Base-by-base conservation (phyloP, 2,888 invertebrate genomes). In the Sarcophaga caerulescens region DNA sequence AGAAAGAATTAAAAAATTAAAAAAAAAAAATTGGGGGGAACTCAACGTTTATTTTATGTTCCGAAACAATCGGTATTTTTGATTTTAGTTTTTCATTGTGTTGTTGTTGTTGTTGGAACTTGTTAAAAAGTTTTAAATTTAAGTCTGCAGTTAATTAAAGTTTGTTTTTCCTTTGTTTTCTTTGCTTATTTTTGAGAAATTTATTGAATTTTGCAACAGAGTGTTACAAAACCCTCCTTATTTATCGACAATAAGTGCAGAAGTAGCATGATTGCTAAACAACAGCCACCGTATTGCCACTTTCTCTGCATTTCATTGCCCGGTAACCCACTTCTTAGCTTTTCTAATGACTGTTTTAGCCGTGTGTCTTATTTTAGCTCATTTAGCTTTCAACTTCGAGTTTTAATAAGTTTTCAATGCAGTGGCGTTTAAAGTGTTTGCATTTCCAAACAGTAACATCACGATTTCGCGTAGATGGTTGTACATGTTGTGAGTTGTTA, bases 131-230 rank as follows among this genome's bases (percentile, higher is more conserved):
- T 84, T 84, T 52, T 60, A 66, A 63, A 47, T 79, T 75, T 70
- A 65, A 35, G 45, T 75, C 75, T 73, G 84, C 71, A 76, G 84
- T 84, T 84, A 84, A 84, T 84, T 84, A 84, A 84, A 75, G 60
- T 76, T 80, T 59, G 6, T 10, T 66, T 52, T 25, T n/a, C 57
- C 57, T 57, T 21, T n/a, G 60, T 79, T 57, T 81, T 45, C 6
- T 75, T 69, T 35, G 19, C 44, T 57, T 23, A 23, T 25, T 21
- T 17, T 25, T 23, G 17, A 65, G 17, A 45, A 66, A 66, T 76
- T 76, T 62, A 76, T 70, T 75, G 47, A 65, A 59, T 66, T 66
- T 57, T 73, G 21, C 35, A 47, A 14, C 11, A 11, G 14, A 47
- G 14, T 47, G 47, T 14, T 47, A 47, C 47, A 3, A 14, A 11